These are phyloP conservation scores for Origma solitaria DNA, from an alignment of 2,113 vertebrate genomes.

Conservation along the genomic window DNA sequence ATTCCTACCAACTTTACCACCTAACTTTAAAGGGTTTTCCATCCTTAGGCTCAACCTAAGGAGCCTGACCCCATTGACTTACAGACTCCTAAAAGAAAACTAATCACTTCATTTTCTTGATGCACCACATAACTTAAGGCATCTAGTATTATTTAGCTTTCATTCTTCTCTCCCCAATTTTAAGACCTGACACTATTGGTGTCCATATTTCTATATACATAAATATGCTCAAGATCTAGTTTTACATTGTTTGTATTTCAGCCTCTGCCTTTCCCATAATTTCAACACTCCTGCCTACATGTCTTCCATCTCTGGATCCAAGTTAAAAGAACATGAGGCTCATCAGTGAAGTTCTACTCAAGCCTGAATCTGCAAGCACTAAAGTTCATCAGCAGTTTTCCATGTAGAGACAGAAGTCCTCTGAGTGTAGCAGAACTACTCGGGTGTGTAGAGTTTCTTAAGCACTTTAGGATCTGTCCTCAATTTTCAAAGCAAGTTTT, in stretches of 20 bases:
- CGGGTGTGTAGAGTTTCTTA: conserved; percentile 22
- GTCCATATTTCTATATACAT: background rate
- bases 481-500: conserved; percentile 26
- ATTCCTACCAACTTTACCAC: background rate
- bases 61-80: background rate
- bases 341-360: background rate
- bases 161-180: background rate
- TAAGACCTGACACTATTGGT: background rate
- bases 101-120: background rate
- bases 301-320: background rate
- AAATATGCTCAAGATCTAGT: background rate
- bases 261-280: background rate
- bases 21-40: background rate
- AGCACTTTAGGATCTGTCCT: conserved; percentile 24
- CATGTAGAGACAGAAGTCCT: background rate
- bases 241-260: background rate
- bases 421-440: background rate
- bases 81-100: background rate
- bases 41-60: background rate
- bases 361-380: conserved; percentile 1
- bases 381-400: background rate
- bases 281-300: background rate
- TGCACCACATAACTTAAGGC: background rate
- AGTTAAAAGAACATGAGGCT: background rate
- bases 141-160: background rate